Evolutionary conservation across 2,113 vertebrate species (phyloP), one percentile per base, ranked within the genome.

Genomic region (Neogobius melanostomus): DNA sequence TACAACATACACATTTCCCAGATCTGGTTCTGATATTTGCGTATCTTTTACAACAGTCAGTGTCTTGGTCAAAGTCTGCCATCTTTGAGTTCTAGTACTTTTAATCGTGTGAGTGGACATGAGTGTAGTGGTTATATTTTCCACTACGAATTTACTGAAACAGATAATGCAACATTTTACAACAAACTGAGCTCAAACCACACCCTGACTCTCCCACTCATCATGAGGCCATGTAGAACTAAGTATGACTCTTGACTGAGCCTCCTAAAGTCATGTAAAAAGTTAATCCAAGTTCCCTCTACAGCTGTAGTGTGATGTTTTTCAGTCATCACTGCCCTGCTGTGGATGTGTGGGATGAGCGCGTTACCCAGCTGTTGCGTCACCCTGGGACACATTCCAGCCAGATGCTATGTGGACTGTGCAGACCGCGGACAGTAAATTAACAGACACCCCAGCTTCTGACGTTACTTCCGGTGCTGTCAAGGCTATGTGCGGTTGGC

Each of bases 361-460:
- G 66, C 65, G 76, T 83, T 85, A 76, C 75, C 74, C 79, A 82
- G 88, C 73, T 88, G 87, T 92, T 91, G 86, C 88, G 81, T 90
- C 85, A 85, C 86, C 63, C 59, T 11, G 56, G 76, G 74, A 69
- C 17, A 9, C 44, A 56, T 52, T 70, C 64, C 49, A 12, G 68
- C 66, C 72, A 82, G 74, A 81, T 75, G 77, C 77, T 77, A 28
- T 50, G 67, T 86, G 79, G 74, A 82, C 17, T 50, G 67, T 86
- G 79, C 72, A 82, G 57, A 73, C 64, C 60, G 46, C 68, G 64
- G 62, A 56, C 69, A 43, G 45, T 62, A 68, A 76, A 78, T 63
- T 63, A 77, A 66, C 51, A 28, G 53, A 17, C 50, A 4, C 47
- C 36, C 50, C 44, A 9, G 21, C 56, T 12, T 11, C 0, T 73